Evolutionary conservation across 2,797 vertebrate species (phyloP).

Genomic region (Chaenodraco wilsoni): DNA sequence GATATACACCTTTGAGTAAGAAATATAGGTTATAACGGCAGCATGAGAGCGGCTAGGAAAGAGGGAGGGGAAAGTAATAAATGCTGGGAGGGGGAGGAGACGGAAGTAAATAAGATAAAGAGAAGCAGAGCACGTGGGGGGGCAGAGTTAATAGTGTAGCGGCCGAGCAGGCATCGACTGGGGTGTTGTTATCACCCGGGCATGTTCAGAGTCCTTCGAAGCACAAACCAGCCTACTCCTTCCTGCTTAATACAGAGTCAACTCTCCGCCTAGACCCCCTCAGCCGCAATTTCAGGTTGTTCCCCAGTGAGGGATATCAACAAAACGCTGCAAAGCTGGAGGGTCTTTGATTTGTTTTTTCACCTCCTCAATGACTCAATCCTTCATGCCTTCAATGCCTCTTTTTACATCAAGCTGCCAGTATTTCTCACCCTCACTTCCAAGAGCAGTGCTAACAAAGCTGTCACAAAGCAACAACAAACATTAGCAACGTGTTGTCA

Average conservation of each 20-base stretch:
- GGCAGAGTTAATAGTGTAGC: constrained; percentile 59
- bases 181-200: constrained; percentile 75
- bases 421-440: constrained; percentile 31
- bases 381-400: constrained; percentile 69
- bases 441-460: constrained; percentile 33
- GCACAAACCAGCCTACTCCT: constrained; percentile 65
- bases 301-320: constrained; percentile 56
- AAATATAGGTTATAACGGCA: constrained; percentile 75
- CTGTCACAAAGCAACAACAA: constrained; percentile 26
- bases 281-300: constrained; percentile 44
- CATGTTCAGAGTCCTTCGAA: constrained; percentile 74
- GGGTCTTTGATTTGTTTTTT: constrained; percentile 45
- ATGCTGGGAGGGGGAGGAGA: constrained; percentile 54
- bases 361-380: constrained; percentile 40
- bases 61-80: constrained; percentile 55
- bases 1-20: constrained; percentile 68
- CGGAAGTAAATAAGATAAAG: constrained; percentile 70
- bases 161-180: constrained; percentile 56
- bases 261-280: constrained; percentile 51
- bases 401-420: constrained; percentile 46
- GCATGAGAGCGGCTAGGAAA: constrained; percentile 40
- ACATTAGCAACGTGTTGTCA: constrained; percentile 4
- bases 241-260: constrained; percentile 74
- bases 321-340: constrained; percentile 58
- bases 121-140: constrained; percentile 49